Conservation (phyloP, 2,113 vertebrate genomes). For the Alexandromys fortis region DNA sequence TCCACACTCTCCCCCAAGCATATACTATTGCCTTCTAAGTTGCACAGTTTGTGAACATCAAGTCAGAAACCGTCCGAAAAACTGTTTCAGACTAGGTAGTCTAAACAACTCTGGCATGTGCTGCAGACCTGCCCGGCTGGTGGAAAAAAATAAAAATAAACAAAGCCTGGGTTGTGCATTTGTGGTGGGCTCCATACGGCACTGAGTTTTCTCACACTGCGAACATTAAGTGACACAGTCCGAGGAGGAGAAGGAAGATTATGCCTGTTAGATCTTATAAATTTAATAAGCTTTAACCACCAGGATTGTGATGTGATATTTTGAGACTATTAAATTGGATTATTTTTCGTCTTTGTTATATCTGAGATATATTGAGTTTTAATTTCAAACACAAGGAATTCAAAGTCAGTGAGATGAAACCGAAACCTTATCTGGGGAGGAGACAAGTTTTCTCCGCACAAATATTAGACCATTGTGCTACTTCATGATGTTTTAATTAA, state of each 20-base stretch:
- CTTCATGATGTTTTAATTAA: slow-evolving; percentile 70
- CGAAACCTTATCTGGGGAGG: slow-evolving; percentile 45
- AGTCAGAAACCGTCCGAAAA: slow-evolving; percentile 17
- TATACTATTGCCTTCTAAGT: neutral
- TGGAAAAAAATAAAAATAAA: slow-evolving; percentile 25
- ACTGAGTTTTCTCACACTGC: slow-evolving; percentile 40
- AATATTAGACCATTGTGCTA: slow-evolving; percentile 55
- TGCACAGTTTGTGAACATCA: neutral
- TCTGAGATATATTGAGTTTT: slow-evolving; percentile 63
- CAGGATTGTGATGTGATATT: slow-evolving; percentile 33
- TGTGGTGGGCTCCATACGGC: neutral
- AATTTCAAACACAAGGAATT: slow-evolving; percentile 62
- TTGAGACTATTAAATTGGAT: slow-evolving; percentile 60
- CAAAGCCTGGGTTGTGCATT: neutral
- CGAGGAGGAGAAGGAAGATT: slow-evolving; percentile 14
- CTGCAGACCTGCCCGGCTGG: neutral
- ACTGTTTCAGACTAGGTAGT: neutral
- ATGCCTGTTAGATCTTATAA: slow-evolving; percentile 42
- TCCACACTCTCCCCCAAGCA: neutral
- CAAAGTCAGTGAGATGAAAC: slow-evolving; percentile 75
- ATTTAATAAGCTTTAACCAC: slow-evolving; percentile 49
- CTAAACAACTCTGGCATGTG: neutral
- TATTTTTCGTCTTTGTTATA: slow-evolving; percentile 67
- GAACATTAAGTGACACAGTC: slow-evolving; percentile 51
- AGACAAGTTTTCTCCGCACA: slow-evolving; percentile 30